A percentile compares a stretch with the other conserved stretches of the same genome.
Conservation (phyloP, 2,888 invertebrate genomes). For the Trisateles emortualis region DNA sequence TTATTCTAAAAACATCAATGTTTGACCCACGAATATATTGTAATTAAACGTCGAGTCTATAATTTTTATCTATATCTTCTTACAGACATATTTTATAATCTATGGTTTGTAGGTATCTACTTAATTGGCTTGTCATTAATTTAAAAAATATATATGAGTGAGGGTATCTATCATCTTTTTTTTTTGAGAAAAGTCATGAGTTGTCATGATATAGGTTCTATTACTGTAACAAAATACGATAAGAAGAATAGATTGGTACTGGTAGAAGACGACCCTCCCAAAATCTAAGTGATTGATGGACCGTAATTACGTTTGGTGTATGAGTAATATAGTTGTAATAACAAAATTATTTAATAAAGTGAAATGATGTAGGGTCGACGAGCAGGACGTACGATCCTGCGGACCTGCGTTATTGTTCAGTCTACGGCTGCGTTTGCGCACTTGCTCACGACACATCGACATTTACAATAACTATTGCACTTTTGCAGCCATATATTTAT, state of each 20-base stretch:
- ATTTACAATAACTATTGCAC: constrained; percentile 30
- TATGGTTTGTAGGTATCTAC: too few species aligned
- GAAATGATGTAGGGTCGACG: constrained; percentile 66
- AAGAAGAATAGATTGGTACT: too few species aligned
- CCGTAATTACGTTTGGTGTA: constrained; percentile 45
- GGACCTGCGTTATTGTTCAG: constrained; percentile 70
- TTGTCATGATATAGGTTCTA: background rate
- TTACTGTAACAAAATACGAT: background rate
- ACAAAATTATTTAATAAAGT: constrained; percentile 67
- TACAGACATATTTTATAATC: too few species aligned
- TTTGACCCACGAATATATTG: too few species aligned
- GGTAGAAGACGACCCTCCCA: constrained; percentile 24
- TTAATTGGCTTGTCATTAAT: too few species aligned
- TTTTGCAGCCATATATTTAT: constrained; percentile 10
- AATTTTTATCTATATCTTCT: too few species aligned
- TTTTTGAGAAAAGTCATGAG: too few species aligned
- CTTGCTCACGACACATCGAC: constrained; percentile 56
- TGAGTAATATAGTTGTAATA: constrained; percentile 52
- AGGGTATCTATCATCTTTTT: too few species aligned
- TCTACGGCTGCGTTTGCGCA: constrained; percentile 60
- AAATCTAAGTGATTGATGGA: constrained; percentile 44
- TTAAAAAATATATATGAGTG: too few species aligned
- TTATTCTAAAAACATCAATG: too few species aligned
- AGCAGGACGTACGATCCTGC: constrained; percentile 73
- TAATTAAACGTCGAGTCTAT: too few species aligned